A percentile compares a stretch with the other conserved stretches of the same genome.
Conservation (phyloP, 2,797 vertebrate species). For the Garrulus glandarius region DNA sequence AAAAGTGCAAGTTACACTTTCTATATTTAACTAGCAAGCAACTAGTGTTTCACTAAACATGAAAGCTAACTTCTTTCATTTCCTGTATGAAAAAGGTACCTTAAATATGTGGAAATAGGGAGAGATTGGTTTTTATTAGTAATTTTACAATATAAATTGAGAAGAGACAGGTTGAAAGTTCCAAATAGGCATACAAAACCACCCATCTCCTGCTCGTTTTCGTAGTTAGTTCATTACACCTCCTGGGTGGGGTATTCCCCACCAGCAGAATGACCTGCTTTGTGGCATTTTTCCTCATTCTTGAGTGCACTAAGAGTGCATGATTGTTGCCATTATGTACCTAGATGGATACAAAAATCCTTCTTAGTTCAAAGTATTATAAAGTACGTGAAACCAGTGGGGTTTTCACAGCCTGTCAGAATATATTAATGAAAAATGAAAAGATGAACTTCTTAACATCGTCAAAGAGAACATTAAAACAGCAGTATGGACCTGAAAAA, state of each 20-base stretch:
- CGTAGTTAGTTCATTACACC: constrained; percentile 61
- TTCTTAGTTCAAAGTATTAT: constrained; percentile 65
- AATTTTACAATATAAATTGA: constrained; percentile 36
- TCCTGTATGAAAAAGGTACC: constrained; percentile 61
- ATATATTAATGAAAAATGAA: constrained; percentile 29
- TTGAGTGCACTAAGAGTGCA: constrained; percentile 71
- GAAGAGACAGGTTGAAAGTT: constrained; percentile 62
- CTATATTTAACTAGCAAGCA: constrained; percentile 35
- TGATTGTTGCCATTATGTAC: constrained; percentile 71
- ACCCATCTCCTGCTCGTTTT: constrained; percentile 68
- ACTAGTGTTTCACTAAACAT: background rate
- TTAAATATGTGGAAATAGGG: constrained; percentile 31
- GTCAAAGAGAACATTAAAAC: constrained; percentile 32
- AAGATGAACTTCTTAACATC: constrained; percentile 5
- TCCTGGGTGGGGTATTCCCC: constrained; percentile 72
- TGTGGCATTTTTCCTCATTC: constrained; percentile 70
- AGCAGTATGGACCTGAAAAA: constrained; percentile 10
- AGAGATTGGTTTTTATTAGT: background rate
- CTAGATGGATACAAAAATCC: constrained; percentile 74
- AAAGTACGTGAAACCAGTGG: background rate
- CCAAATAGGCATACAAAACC: constrained; percentile 44
- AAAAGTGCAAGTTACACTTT: constrained; percentile 27
- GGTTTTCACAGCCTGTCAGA: constrained; percentile 59
- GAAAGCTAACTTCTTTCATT: constrained; percentile 15
- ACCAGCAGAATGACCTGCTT: constrained; percentile 74